A percentile compares a stretch with the other conserved stretches of the same genome.
These are phyloP conservation scores for Pheosia gnoma DNA, from an alignment of 2,888 invertebrate genomes.

Conservation along the genomic window DNA sequence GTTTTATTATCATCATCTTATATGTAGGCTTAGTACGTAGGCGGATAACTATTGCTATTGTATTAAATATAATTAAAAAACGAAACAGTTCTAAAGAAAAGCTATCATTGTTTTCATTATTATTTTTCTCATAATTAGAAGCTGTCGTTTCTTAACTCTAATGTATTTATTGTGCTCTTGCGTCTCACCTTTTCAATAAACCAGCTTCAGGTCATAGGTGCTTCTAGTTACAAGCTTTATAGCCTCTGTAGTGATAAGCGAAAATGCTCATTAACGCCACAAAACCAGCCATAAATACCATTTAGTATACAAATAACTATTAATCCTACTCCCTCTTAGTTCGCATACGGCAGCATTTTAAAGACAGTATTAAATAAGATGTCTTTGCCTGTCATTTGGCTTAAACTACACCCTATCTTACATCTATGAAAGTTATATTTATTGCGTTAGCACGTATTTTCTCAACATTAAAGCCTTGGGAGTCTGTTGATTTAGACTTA, in stretches of 20 bases:
- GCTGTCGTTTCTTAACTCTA: no score
- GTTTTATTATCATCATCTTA: no score
- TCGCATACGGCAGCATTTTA: constrained; percentile 17
- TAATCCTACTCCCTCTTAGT: constrained; percentile 23
- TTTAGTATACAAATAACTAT: constrained; percentile 28
- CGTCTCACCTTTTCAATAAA: constrained; percentile 27
- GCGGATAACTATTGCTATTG: no score
- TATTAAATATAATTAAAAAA: no score
- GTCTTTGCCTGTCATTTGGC: constrained; percentile 47
- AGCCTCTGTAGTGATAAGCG: constrained; percentile 19
- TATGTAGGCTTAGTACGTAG: no score
- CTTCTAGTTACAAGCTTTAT: constrained; percentile 19
- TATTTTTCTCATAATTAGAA: no score
- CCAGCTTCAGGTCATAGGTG: constrained; percentile 20
- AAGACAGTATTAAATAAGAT: constrained; percentile 38
- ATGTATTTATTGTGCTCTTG: background rate
- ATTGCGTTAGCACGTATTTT: constrained; percentile 42
- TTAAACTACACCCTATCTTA: constrained; percentile 45
- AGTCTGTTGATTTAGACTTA: constrained; percentile 47
- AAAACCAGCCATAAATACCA: constrained; percentile 26
- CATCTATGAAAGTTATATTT: constrained; percentile 57
- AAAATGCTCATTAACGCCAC: constrained; percentile 32
- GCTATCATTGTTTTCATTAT: no score
- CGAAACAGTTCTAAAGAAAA: no score
- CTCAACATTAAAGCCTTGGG: constrained; percentile 47